phyloP scores from a whole-genome alignment of 2,888 invertebrate genomes.

The Pristionchus mayeri region DNA sequence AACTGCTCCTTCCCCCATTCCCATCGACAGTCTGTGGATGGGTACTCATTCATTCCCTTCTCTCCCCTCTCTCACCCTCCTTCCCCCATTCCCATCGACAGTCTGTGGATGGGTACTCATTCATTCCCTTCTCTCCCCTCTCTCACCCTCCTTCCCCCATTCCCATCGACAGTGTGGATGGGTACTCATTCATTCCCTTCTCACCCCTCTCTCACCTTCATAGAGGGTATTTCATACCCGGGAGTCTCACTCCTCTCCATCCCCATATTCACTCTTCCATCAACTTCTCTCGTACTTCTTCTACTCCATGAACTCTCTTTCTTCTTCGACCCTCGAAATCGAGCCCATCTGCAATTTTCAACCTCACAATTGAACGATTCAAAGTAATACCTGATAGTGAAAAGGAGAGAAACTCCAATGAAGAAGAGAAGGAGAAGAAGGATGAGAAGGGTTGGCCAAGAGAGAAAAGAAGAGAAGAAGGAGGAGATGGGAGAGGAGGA shows the following conservation, averaged over 20 bases:
- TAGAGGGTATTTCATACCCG: slow-evolving; percentile 7
- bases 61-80: background rate
- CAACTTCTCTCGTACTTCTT: slow-evolving; percentile 11
- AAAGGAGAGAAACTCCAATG: background rate
- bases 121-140: background rate
- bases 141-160: background rate
- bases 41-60: background rate
- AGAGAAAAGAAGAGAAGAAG: background rate
- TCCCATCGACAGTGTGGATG: background rate
- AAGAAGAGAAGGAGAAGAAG: slow-evolving; percentile 15
- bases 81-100: background rate
- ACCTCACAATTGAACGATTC: background rate
- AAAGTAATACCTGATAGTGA: background rate
- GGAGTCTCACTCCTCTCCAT: slow-evolving; percentile 17
- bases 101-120: background rate
- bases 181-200: background rate
- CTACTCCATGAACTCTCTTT: slow-evolving; percentile 3
- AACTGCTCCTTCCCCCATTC: slow-evolving; percentile 15
- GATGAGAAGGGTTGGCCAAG: slow-evolving; percentile 29
- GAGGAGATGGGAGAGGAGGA: background rate
- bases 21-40: background rate
- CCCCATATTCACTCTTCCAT: slow-evolving; percentile 19
- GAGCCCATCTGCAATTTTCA: background rate
- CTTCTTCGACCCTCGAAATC: slow-evolving; percentile 7
- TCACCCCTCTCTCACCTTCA: background rate